Evolutionary conservation across 2,888 invertebrate species (phyloP).

Genomic region (Netelia inedita): DNA sequence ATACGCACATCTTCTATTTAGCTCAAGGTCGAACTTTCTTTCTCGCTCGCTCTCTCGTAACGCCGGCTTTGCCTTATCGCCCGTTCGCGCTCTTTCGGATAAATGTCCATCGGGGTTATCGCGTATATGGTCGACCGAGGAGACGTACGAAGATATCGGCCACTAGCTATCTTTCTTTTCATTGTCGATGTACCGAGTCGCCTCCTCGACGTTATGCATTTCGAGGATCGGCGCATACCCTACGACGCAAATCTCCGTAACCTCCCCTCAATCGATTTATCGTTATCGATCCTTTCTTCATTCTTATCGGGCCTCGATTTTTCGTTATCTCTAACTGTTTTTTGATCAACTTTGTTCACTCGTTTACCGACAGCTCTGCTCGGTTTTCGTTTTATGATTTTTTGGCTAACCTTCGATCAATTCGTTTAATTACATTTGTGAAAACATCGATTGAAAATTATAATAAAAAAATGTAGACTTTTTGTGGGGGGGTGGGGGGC

Average conservation of each 20-base stretch:
- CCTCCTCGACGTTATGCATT: conserved; percentile 6
- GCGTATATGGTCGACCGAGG: conserved; percentile 45
- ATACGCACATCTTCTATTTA: conserved; percentile 5
- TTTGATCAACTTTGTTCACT: neutral
- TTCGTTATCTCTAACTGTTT: neutral
- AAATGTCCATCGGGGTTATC: conserved; percentile 71
- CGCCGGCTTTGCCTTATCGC: conserved; percentile 65
- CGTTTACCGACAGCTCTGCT: neutral
- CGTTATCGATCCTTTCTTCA: neutral
- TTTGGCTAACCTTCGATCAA: no score
- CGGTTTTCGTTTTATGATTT: no score
- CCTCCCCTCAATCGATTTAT: neutral
- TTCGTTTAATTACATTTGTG: no score
- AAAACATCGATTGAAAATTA: no score
- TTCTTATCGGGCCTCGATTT: neutral
- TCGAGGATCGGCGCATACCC: neutral
- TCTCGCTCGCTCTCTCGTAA: conserved; percentile 2
- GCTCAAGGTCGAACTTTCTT: conserved; percentile 54
- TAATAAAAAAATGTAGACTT: no score
- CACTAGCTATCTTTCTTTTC: conserved; percentile 37
- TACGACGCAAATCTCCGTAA: neutral
- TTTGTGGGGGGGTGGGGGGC: no score
- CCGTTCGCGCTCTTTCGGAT: conserved; percentile 70
- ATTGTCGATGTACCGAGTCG: conserved; percentile 49
- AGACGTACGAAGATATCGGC: conserved; percentile 60